These are phyloP conservation scores for Chelonus formosanus DNA, from an alignment of 2,888 invertebrate genomes.

Conservation along the genomic window DNA sequence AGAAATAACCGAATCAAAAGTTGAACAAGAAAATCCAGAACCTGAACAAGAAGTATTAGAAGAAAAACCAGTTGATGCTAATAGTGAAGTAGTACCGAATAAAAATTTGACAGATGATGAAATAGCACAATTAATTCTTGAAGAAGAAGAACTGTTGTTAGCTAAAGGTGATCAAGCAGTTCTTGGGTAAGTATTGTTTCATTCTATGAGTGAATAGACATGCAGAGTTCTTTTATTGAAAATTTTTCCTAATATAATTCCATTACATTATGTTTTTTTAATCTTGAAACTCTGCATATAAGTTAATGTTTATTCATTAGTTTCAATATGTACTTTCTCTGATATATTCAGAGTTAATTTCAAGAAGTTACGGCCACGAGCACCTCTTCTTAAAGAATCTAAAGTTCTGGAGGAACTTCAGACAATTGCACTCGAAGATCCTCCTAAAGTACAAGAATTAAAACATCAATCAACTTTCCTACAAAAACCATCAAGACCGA, in stretches of 20 bases:
- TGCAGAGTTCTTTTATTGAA: too few species aligned
- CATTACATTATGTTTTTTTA: conserved; percentile 5
- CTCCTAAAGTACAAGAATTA: conserved; percentile 53
- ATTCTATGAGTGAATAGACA: neutral
- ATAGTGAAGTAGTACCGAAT: conserved; percentile 58
- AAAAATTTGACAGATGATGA: conserved; percentile 71
- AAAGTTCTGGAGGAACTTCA: conserved; percentile 72
- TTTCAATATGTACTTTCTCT: neutral
- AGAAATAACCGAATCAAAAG: conserved; percentile 5
- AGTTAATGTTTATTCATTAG: neutral
- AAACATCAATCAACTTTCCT: conserved; percentile 74
- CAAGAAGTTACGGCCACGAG: conserved; percentile 74
- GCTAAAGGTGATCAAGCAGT: conserved; percentile 71
- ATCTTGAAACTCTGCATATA: neutral
- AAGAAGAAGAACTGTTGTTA: conserved; percentile 72
- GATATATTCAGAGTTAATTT: conserved; percentile 71
- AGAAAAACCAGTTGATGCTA: conserved; percentile 50
- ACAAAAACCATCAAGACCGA: conserved; percentile 77
- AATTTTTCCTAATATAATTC: too few species aligned
- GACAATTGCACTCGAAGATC: conserved; percentile 52
- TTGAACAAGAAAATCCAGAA: conserved; percentile 4
- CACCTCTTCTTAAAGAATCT: conserved; percentile 73
- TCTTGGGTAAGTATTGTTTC: conserved; percentile 68
- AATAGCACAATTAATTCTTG: conserved; percentile 74
- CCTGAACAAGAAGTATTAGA: conserved; percentile 22